phyloP scores from a whole-genome alignment of 1,140 invertebrate species.

The Euura lappo region DNA sequence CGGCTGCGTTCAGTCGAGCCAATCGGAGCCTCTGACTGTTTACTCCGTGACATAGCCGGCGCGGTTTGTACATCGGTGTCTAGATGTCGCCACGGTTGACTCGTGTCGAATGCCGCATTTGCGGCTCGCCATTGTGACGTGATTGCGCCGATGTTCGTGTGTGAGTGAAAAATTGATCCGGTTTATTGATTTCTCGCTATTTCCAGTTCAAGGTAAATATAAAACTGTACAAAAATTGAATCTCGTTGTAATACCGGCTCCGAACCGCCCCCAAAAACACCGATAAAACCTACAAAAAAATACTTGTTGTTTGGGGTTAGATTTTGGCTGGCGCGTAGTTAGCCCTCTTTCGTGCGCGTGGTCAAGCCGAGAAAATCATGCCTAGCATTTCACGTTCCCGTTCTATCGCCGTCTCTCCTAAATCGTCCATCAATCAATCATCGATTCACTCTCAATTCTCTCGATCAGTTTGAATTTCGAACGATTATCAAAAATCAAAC shows the following conservation, averaged over 20 bases:
- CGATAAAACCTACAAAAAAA: neutral
- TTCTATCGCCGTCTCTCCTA: neutral
- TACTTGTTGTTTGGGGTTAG: slow-evolving; percentile 34
- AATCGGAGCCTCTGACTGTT: slow-evolving; percentile 17
- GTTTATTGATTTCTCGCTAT: slow-evolving; percentile 26
- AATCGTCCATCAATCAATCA: neutral
- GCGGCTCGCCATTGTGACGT: slow-evolving; percentile 44
- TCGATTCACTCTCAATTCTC: neutral
- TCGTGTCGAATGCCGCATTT: slow-evolving; percentile 28
- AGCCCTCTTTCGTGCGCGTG: slow-evolving; percentile 39
- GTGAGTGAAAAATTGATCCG: slow-evolving; percentile 42
- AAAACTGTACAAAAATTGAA: slow-evolving; percentile 11
- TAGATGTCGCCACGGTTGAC: slow-evolving; percentile 38
- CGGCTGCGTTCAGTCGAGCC: slow-evolving; percentile 5
- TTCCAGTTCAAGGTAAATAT: slow-evolving; percentile 26
- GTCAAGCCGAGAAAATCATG: slow-evolving; percentile 21
- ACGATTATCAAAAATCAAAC: neutral
- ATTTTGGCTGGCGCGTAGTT: slow-evolving; percentile 29
- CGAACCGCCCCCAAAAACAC: neutral
- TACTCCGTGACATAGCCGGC: slow-evolving; percentile 12
- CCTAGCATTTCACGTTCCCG: neutral
- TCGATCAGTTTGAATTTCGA: neutral
- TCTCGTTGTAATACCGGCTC: neutral
- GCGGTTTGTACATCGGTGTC: neutral
- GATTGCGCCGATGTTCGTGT: slow-evolving; percentile 41